These are phyloP conservation scores for Nemurella pictetii DNA, from an alignment of 2,888 invertebrate genomes.

Conservation along the genomic window DNA sequence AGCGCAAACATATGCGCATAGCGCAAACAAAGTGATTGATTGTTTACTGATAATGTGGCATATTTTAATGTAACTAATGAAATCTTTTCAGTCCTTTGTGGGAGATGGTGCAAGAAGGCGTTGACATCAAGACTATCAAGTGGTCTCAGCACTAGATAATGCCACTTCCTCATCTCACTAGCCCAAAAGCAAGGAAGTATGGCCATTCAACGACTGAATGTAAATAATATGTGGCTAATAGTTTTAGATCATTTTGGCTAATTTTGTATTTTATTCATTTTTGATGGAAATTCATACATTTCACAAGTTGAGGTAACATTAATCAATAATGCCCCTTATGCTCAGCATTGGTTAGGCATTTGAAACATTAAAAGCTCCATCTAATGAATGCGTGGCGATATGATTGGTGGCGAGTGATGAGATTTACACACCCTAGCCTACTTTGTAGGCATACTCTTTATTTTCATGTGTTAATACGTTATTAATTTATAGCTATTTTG, in stretches of 20 bases:
- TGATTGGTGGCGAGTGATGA: background rate
- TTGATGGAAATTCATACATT: background rate
- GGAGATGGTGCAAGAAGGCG: slow-evolving; percentile 99
- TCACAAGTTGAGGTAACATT: background rate
- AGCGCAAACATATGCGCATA: too few relatives aligned
- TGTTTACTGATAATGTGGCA: too few relatives aligned
- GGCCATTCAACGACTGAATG: background rate
- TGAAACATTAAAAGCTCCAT: background rate
- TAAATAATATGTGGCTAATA: background rate
- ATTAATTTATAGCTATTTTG: background rate
- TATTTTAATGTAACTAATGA: too few relatives aligned
- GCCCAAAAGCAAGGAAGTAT: background rate
- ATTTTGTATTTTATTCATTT: background rate
- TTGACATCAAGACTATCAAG: slow-evolving; percentile 94
- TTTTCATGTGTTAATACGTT: background rate
- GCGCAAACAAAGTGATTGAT: too few relatives aligned
- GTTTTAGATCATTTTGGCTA: background rate
- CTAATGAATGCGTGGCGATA: background rate
- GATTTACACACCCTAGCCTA: background rate
- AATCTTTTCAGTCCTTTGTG: slow-evolving; percentile 81
- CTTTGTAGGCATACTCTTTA: background rate
- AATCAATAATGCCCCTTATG: too few relatives aligned
- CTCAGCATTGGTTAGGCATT: background rate
- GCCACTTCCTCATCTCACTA: background rate
- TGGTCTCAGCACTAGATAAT: slow-evolving; percentile 95